Conservation (phyloP, 2,113 vertebrate species). For the Lampris incognitus region DNA sequence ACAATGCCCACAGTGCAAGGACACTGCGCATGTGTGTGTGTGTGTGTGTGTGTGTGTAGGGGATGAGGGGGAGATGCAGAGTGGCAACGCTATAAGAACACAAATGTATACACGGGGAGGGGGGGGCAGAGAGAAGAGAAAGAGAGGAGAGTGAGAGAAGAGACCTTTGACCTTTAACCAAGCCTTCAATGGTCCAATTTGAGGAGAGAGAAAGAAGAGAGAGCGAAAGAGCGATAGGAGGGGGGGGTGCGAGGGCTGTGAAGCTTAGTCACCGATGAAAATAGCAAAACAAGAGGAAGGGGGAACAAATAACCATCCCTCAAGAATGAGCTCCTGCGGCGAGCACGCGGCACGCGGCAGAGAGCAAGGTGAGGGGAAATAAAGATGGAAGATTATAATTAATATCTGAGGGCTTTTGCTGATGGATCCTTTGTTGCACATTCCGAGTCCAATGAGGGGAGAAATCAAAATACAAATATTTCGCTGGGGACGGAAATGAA, state of each 20-base stretch:
- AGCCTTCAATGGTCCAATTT: no score
- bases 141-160: conserved; percentile 16
- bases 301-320: conserved; percentile 28
- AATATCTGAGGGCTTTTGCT: conserved; percentile 47
- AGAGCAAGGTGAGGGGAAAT: conserved; percentile 33
- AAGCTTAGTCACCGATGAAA: conserved; percentile 51
- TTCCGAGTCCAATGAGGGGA: conserved; percentile 38
- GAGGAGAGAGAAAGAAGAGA: conserved; percentile 33
- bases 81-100: conserved; percentile 50
- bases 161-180: neutral
- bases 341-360: conserved; percentile 20
- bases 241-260: conserved; percentile 44
- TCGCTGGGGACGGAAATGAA: conserved; percentile 58
- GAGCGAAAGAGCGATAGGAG: conserved; percentile 43
- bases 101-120: conserved; percentile 59
- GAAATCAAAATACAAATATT: conserved; percentile 65
- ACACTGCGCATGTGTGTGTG: conserved; percentile 65
- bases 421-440: conserved; percentile 55
- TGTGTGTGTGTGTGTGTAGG: conserved; percentile 65
- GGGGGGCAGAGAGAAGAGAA: conserved; percentile 26
- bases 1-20: conserved; percentile 69
- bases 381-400: conserved; percentile 56
- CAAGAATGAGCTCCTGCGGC: conserved; percentile 31
- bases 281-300: conserved; percentile 42
- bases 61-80: conserved; percentile 65